Conservation (phyloP, 64 coral and sea anemone genomes). For the Stylophora pistillata region DNA sequence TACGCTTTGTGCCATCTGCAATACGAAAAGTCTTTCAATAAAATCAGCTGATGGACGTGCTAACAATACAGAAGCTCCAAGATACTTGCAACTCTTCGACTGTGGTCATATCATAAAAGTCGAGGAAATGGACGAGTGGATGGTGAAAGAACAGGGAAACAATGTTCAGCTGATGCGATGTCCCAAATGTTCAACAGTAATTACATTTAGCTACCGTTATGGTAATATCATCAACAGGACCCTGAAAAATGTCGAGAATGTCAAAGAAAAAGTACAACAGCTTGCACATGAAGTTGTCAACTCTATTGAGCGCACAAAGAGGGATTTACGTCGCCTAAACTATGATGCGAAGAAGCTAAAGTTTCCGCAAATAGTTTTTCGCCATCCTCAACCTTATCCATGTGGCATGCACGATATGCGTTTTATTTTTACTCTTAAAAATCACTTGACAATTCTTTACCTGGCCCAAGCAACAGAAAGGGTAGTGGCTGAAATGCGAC, state of each 20-base stretch:
- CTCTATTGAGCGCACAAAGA: too few relatives aligned
- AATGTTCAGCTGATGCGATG: slow-evolving; percentile 13
- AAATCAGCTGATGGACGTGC: background rate
- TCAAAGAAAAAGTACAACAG: background rate
- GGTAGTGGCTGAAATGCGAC: background rate
- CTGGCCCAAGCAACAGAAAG: background rate
- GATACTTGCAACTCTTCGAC: slow-evolving; percentile 39
- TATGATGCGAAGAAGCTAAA: background rate
- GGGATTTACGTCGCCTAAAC: background rate
- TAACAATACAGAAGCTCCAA: slow-evolving; percentile 11
- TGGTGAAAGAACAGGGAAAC: background rate
- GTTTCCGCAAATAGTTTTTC: background rate
- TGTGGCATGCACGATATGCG: background rate
- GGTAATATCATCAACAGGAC: slow-evolving; percentile 27
- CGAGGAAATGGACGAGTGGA: slow-evolving; percentile 36
- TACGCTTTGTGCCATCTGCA: slow-evolving; percentile 37
- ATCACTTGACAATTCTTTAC: background rate
- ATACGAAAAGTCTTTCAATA: slow-evolving; percentile 18
- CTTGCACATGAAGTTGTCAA: background rate
- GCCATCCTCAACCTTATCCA: background rate
- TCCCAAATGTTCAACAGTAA: slow-evolving; percentile 26
- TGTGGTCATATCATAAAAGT: slow-evolving; percentile 49
- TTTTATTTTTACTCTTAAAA: background rate
- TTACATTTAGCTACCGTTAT: slow-evolving; percentile 50
- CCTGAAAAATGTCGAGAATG: background rate